A percentile compares a stretch with the other conserved stretches of the same genome.
phyloP scores from a whole-genome alignment of 2,113 vertebrate genomes.

The Odontophorus gujanensis region DNA sequence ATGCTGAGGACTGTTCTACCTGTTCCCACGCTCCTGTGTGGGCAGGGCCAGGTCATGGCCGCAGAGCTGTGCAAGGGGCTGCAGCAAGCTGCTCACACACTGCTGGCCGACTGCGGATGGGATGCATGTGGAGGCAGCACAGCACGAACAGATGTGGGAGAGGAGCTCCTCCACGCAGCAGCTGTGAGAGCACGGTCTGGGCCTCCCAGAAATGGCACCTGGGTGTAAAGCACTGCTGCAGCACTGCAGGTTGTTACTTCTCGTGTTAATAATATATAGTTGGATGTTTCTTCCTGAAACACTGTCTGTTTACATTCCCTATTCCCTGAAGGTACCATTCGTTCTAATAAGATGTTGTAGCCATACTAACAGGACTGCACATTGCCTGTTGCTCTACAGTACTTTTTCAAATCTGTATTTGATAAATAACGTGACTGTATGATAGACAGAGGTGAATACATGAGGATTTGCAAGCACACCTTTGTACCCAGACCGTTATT shows the following conservation, averaged over 20 bases:
- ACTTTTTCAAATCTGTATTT: background rate
- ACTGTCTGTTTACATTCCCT: background rate
- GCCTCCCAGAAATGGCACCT: background rate
- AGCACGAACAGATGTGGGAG: background rate
- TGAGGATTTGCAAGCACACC: background rate
- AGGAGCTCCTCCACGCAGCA: accelerated
- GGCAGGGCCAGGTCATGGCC: too few relatives aligned
- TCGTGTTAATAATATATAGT: background rate
- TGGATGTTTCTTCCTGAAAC: background rate
- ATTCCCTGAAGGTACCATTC: background rate
- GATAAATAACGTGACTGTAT: background rate
- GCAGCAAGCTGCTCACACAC: too few relatives aligned
- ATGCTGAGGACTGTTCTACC: accelerated
- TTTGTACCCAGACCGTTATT: background rate
- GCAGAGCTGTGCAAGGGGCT: too few relatives aligned
- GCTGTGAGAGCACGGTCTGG: accelerated
- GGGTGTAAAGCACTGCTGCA: accelerated
- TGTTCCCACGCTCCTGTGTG: background rate
- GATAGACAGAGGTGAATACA: background rate
- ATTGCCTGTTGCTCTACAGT: background rate
- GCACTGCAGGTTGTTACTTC: accelerated
- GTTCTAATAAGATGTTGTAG: background rate
- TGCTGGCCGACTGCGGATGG: too few relatives aligned
- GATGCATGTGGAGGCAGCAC: accelerated
- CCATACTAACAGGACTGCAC: background rate